A percentile compares a stretch with the other conserved stretches of the same genome.
These are phyloP conservation scores for Desoria tigrina DNA, from an alignment of 2,888 invertebrate species.

Conservation along the genomic window DNA sequence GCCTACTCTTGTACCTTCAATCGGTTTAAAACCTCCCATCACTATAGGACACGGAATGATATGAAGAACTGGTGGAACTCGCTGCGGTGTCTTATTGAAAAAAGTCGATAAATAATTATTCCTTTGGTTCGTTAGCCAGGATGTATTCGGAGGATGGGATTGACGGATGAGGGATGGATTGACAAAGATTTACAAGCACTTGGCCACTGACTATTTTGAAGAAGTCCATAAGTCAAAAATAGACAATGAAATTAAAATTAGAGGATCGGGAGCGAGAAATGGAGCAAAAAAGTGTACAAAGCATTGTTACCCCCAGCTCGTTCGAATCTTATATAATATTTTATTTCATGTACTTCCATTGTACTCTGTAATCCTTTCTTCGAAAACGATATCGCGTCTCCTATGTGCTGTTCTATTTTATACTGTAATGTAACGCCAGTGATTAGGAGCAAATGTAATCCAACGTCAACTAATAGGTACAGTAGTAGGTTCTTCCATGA, in stretches of 20 bases:
- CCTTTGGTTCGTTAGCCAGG: constrained; percentile 3
- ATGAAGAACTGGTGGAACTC: no score
- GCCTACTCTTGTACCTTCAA: no score
- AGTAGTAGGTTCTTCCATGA: no score
- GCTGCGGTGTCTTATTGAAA: neutral
- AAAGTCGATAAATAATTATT: constrained; percentile 20
- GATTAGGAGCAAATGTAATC: no score
- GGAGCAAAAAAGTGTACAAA: constrained; percentile 37
- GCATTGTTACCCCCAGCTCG: neutral
- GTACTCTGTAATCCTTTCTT: no score
- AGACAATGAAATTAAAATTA: constrained; percentile 51
- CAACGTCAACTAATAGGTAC: no score
- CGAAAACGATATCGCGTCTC: no score
- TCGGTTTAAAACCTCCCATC: no score
- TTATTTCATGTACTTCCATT: no score
- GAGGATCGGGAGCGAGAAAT: constrained; percentile 43
- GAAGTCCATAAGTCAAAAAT: constrained; percentile 36
- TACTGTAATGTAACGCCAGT: no score
- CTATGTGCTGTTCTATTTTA: no score
- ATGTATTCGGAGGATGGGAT: neutral
- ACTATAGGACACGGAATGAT: neutral
- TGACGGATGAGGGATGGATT: constrained; percentile 15
- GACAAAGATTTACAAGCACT: constrained; percentile 29
- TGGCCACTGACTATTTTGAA: neutral
- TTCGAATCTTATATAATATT: neutral